Percentiles rank a stretch among this genome's conserved stretches.
phyloP scores from a whole-genome alignment of 1,140 invertebrate species.

The Macrobrachium nipponense region DNA sequence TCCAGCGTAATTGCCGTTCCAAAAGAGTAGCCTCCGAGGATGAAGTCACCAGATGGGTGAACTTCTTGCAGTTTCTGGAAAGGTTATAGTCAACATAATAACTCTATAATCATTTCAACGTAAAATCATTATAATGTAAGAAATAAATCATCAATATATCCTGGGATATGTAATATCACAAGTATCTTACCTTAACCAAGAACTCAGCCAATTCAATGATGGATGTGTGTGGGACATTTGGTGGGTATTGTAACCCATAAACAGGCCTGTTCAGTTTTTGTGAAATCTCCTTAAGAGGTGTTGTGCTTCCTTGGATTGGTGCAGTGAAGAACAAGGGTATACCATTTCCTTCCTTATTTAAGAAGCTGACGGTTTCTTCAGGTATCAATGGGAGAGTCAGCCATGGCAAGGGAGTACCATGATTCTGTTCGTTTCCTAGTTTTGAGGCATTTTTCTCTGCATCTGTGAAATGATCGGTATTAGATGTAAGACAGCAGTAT shows the following conservation, averaged over 20 bases:
- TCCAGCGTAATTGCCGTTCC: conserved; percentile 93
- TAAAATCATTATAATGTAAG: too few species aligned
- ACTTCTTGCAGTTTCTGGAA: conserved; percentile 78
- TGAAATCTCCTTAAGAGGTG: conserved; percentile 78
- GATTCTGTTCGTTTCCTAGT: not conserved
- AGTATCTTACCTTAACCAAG: conserved; percentile 77
- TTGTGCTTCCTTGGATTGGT: conserved; percentile 90
- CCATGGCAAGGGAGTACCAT: conserved; percentile 17
- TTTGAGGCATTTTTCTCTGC: too few species aligned
- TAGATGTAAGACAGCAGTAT: too few species aligned
- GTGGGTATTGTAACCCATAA: conserved; percentile 90
- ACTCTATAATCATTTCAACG: too few species aligned
- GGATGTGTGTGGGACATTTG: conserved; percentile 78
- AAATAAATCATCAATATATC: too few species aligned
- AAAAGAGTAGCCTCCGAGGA: conserved; percentile 93
- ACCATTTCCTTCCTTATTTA: not conserved
- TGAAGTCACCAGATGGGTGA: conserved; percentile 87
- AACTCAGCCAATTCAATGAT: conserved; percentile 81
- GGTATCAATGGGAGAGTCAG: conserved; percentile 32
- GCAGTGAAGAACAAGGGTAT: conserved; percentile 82
- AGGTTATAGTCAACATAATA: conserved; percentile 8
- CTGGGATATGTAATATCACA: too few species aligned
- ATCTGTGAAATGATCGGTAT: too few species aligned
- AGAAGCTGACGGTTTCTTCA: not conserved
- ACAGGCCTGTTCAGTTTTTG: conserved; percentile 80